Evolutionary conservation across 1,140 invertebrate genomes (phyloP).

Genomic region (Drosophila ercepeae): DNA sequence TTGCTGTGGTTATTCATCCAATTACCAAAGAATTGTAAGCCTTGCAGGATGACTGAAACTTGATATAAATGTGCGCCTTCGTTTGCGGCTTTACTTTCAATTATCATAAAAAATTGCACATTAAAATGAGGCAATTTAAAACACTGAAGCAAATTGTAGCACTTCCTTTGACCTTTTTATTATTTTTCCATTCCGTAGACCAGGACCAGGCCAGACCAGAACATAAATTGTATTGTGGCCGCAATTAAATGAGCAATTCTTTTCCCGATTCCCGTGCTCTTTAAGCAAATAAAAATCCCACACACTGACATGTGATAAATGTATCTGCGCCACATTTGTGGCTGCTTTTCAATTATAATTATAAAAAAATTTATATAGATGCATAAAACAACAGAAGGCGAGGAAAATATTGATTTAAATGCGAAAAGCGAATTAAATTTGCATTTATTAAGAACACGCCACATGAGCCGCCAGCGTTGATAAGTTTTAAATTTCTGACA

Average conservation of each 20-base stretch:
- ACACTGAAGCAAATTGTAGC: constrained; percentile 21
- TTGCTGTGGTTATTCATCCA: constrained; percentile 6
- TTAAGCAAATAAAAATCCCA: constrained; percentile 52
- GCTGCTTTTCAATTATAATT: constrained; percentile 52
- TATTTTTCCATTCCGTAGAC: constrained; percentile 7
- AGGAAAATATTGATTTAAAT: constrained; percentile 66
- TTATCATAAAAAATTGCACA: constrained; percentile 17
- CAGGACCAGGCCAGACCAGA: too few species aligned
- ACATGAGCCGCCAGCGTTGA: constrained; percentile 9
- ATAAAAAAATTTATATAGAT: constrained; percentile 25
- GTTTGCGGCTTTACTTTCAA: constrained; percentile 20
- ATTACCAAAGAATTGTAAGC: constrained; percentile 12
- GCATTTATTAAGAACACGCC: constrained; percentile 31
- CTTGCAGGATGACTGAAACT: too few species aligned
- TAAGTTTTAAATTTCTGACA: constrained; percentile 56
- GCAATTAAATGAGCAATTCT: constrained; percentile 61
- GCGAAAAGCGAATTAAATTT: constrained; percentile 43
- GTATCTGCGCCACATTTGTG: constrained; percentile 28
- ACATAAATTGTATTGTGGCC: constrained; percentile 61
- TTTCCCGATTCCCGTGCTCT: neutral
- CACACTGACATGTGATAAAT: constrained; percentile 52
- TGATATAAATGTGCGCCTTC: too few species aligned
- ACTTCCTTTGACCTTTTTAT: constrained; percentile 17
- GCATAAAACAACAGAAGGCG: neutral
- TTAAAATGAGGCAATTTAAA: constrained; percentile 12